Conservation (phyloP, 2,797 vertebrate species). For the Tadarida brasiliensis region DNA sequence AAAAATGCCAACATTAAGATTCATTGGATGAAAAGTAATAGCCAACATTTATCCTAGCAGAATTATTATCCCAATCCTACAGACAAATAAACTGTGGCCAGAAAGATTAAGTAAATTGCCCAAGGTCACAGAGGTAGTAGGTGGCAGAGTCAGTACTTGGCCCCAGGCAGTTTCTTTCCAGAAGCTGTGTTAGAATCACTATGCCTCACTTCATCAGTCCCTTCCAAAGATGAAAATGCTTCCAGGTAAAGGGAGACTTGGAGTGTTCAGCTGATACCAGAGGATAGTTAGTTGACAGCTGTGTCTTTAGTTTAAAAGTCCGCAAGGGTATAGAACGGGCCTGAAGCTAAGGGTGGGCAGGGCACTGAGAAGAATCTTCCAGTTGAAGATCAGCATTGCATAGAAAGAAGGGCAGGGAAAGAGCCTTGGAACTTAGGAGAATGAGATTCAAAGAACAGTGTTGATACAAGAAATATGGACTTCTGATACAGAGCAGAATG, state of each 20-base stretch:
- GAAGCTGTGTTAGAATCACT: not conserved
- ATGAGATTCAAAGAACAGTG: not conserved
- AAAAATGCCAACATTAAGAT: slow-evolving; percentile 10
- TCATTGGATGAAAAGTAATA: not conserved
- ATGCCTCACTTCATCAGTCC: not conserved
- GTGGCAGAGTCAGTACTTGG: not conserved
- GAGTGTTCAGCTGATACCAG: not conserved
- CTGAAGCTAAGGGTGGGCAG: not conserved
- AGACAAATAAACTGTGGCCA: not conserved
- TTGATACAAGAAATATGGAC: not conserved
- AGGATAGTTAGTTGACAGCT: not conserved
- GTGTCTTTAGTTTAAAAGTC: not conserved
- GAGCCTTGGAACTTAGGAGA: not conserved
- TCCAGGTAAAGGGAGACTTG: not conserved
- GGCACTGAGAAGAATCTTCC: not conserved
- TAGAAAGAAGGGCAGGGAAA: not conserved
- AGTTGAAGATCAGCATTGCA: not conserved
- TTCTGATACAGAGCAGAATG: not conserved
- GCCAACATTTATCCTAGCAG: not conserved
- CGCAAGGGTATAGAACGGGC: not conserved
- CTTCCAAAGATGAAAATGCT: not conserved
- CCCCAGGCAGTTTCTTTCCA: not conserved
- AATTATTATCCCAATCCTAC: not conserved
- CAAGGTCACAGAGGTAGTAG: not conserved
- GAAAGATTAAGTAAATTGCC: not conserved